Base-by-base conservation (phyloP, 1,140 invertebrate species). In the Diploscapter pachys region DNA sequence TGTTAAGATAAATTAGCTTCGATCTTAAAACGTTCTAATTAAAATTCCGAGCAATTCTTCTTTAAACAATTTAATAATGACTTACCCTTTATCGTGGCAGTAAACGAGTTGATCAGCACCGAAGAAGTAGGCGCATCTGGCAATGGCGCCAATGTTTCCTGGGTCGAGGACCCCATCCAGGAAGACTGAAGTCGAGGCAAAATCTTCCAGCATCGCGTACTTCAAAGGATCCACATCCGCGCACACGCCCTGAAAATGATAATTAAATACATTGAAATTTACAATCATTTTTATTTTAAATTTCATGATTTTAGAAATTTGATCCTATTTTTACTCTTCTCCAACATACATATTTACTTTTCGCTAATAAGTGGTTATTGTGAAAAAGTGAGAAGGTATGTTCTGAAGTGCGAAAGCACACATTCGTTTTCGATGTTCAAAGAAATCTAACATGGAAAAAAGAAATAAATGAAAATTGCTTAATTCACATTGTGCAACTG, bases 91-190 rank as follows among this genome's bases (percentile, higher is more conserved):
- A 53, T 59, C 66, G 48, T 69, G 59, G 5, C 55, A 48, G 63
- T 66, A 64, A 4, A 65, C 52, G 50, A 74, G 8, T 50, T 64
- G 63, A 53, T 74, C 55, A 31, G 55, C 64, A 53, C 73, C 73
- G 56, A 74, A 74, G 13, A 51, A 74, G 50, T 57, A 65, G 5
- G 63, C 63, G 53, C 65, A 62, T 51, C 73, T 64, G 31, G 63
- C 66, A 11, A 74, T 74, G 1, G 73, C 73, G 62, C 73, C 73
- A 52, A 74, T 49, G 53, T 74, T 74, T 54, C 73, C 73, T 48
- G 73, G 64, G 70, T 74, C 73, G 0, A 74, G 50, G 3, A 74
- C 73, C 51, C 54, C 63, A 51, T 66, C 62, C 4, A 66, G 57
- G 31, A 73, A 73, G 6, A 66, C 62, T 5, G 63, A 56, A 5